Conservation (phyloP, 2,888 invertebrate species). For the Osmoderma eremita region DNA sequence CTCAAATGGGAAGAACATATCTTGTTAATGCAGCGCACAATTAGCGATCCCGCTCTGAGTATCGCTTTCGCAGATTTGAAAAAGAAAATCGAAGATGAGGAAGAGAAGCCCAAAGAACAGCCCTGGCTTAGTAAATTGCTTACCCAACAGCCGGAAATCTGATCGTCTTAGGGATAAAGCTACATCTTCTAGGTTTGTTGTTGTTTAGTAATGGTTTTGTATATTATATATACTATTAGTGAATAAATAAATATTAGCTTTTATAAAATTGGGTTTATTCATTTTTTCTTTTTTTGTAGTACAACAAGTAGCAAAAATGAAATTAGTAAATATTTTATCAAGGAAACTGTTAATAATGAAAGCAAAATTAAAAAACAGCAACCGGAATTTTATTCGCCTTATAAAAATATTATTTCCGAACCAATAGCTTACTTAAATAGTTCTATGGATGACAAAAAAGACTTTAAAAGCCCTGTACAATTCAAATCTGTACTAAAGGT, state of each 20-base stretch:
- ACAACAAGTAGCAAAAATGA: conserved; percentile 39
- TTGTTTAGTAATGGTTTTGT: conserved; percentile 45
- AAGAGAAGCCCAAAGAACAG: conserved; percentile 51
- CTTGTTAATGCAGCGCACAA: conserved; percentile 39
- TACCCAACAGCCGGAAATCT: conserved; percentile 50
- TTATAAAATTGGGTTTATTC: conserved; percentile 18
- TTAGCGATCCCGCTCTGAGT: conserved; percentile 44
- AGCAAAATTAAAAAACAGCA: conserved; percentile 9
- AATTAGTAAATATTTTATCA: conserved; percentile 51
- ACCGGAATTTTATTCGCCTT: conserved; percentile 50
- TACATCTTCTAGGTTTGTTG: conserved; percentile 51
- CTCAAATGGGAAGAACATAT: conserved; percentile 49
- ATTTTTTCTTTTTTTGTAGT: conserved; percentile 47
- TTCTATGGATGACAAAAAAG: conserved; percentile 52
- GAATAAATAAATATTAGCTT: conserved; percentile 35
- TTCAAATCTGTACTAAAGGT: conserved; percentile 31
- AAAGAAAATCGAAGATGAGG: conserved; percentile 51
- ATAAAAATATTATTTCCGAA: conserved; percentile 51
- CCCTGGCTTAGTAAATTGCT: conserved; percentile 50
- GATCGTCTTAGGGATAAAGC: conserved; percentile 42
- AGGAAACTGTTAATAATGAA: neutral
- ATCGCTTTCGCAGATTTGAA: conserved; percentile 46
- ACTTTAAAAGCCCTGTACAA: conserved; percentile 55
- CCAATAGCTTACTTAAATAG: conserved; percentile 46
- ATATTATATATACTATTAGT: conserved; percentile 36